Evolutionary conservation across 2,888 invertebrate genomes (phyloP).

Genomic region (Drosophila birchii): DNA sequence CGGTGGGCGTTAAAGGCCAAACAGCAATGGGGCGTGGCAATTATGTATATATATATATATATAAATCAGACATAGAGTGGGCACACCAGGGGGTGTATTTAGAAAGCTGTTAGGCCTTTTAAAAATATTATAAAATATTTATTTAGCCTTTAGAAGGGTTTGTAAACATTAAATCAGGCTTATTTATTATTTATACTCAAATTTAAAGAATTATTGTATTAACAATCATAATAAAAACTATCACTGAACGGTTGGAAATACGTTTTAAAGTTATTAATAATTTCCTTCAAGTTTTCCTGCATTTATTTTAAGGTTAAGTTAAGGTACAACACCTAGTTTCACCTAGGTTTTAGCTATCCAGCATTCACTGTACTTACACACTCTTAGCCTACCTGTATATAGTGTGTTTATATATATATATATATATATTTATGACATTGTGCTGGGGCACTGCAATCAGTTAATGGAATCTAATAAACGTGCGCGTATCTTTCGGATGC

Average conservation of each 20-base stretch:
- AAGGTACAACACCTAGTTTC: no score
- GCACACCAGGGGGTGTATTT: neutral
- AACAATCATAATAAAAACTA: neutral
- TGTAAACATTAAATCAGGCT: neutral
- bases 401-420: neutral
- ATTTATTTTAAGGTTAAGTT: neutral
- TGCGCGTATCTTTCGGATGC: constrained; percentile 71
- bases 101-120: neutral
- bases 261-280: neutral
- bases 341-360: neutral
- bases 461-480: constrained; percentile 81
- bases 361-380: constrained; percentile 5
- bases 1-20: constrained; percentile 25
- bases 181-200: neutral
- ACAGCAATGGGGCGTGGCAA: constrained; percentile 56
- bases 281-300: no score
- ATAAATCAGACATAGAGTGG: neutral
- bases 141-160: neutral
- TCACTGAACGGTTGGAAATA: neutral
- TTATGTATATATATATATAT: constrained; percentile 7
- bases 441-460: constrained; percentile 63
- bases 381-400: neutral
- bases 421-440: constrained; percentile 39
- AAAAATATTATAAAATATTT: neutral
- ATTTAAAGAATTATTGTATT: neutral